Percentiles rank a stretch among this genome's conserved stretches.
These are phyloP conservation scores for Lytechinus variegatus DNA, from an alignment of 35 echinoderm and acorn worm species.

Conservation along the genomic window DNA sequence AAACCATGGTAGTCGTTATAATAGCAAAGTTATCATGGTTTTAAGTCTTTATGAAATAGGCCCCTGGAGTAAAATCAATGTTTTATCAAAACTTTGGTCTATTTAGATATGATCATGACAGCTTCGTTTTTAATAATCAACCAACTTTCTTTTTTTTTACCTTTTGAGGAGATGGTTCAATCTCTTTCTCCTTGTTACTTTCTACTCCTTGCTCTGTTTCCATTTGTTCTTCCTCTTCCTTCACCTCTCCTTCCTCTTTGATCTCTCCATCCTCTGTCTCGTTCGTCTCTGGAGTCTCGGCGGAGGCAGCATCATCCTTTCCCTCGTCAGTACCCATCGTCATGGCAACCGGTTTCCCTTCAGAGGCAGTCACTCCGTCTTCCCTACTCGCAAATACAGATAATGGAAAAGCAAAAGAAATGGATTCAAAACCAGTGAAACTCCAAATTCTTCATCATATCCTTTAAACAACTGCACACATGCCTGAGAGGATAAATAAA, in stretches of 20 bases:
- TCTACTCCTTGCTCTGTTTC: not conserved
- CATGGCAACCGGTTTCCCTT: not conserved
- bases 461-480: no score
- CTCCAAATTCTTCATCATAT: no score
- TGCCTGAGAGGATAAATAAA: no score
- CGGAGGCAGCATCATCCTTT: not conserved
- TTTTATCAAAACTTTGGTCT: no score
- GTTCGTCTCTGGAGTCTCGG: not conserved
- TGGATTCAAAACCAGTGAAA: not conserved
- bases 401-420: not conserved
- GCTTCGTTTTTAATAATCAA: not conserved
- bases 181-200: conserved; percentile 4
- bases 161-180: not conserved
- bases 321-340: conserved; percentile 35
- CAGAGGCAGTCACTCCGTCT: not conserved
- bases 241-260: conserved; percentile 40
- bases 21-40: no score
- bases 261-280: conserved; percentile 52
- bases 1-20: no score
- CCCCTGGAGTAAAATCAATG: no score
- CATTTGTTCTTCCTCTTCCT: not conserved
- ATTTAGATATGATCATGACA: no score
- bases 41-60: no score
- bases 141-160: not conserved
- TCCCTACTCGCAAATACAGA: not conserved